Conservation (phyloP, 2,113 vertebrate genomes). For the Sarotherodon lohbergeri region DNA sequence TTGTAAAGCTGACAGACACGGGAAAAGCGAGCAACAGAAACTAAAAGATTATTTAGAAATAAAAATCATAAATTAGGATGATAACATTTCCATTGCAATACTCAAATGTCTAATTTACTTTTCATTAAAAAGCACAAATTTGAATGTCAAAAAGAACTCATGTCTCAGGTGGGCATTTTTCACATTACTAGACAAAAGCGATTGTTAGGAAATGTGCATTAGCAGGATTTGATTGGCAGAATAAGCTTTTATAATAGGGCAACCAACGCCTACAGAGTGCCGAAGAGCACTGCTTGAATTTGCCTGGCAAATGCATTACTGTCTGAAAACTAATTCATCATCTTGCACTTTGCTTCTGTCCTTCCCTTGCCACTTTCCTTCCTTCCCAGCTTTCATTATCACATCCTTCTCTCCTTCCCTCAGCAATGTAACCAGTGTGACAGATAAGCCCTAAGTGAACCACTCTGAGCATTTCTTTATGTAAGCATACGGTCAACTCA, state of each 20-base stretch:
- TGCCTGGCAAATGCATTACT: not conserved
- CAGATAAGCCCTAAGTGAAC: conserved; percentile 10
- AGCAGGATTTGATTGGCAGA: conserved; percentile 2
- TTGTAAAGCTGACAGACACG: not conserved
- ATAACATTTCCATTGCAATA: not conserved
- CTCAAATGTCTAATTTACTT: conserved; percentile 6
- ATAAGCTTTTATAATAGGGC: not conserved
- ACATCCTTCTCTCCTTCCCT: not conserved
- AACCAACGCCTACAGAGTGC: not conserved
- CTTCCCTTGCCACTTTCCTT: not conserved
- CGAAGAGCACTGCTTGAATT: not conserved
- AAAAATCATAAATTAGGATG: not conserved
- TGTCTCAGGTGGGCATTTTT: not conserved
- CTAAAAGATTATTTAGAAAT: not conserved
- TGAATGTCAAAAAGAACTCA: not conserved
- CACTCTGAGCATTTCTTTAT: conserved; percentile 7
- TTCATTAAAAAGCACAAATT: not conserved
- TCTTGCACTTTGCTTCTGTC: not conserved
- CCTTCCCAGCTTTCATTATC: not conserved
- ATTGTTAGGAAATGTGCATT: conserved; percentile 1
- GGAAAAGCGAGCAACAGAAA: not conserved
- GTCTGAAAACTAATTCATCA: not conserved
- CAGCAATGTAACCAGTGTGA: conserved; percentile 18
- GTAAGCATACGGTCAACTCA: conserved; percentile 17
- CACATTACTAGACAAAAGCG: not conserved